phyloP scores from a whole-genome alignment of 2,797 vertebrate genomes.

The Sebastiscus tertius region DNA sequence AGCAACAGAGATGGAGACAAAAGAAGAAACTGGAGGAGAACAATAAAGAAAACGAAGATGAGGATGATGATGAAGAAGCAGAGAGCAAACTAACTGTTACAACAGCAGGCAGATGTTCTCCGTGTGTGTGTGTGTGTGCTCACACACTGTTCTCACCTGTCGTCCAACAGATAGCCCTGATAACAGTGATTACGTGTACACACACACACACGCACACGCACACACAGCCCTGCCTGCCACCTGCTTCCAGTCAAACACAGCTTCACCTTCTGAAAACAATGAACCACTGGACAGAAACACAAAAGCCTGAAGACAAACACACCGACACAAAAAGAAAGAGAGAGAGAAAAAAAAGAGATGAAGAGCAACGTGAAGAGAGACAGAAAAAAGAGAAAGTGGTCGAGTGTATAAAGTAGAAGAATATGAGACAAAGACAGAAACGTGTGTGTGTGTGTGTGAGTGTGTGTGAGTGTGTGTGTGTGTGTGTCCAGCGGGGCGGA shows the following conservation, averaged over 20 bases:
- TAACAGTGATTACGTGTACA: conserved; percentile 70
- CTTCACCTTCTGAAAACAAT: conserved; percentile 83
- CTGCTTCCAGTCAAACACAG: conserved; percentile 86
- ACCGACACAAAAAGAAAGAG: conserved; percentile 41
- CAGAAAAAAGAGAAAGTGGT: conserved; percentile 52
- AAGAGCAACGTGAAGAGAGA: conserved; percentile 42
- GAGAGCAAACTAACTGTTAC: conserved; percentile 10
- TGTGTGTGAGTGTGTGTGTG: conserved; percentile 37
- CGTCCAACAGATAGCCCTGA: conserved; percentile 67
- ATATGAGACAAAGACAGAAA: conserved; percentile 63
- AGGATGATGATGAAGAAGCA: conserved; percentile 25
- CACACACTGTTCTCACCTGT: conserved; percentile 73
- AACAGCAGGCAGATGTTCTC: conserved; percentile 71
- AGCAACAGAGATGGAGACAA: neutral
- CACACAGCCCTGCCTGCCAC: conserved; percentile 72
- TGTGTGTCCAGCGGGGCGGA: conserved; percentile 58
- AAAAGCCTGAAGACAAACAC: conserved; percentile 61
- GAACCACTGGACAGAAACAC: conserved; percentile 69
- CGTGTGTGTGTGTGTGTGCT: conserved; percentile 22
- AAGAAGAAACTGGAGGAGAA: conserved; percentile 8
- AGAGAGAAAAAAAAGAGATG: conserved; percentile 28
- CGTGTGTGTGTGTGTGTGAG: neutral
- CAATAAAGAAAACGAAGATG: conserved; percentile 20
- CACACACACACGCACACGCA: conserved; percentile 39
- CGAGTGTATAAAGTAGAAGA: conserved; percentile 41